Conservation (phyloP, 2,113 vertebrate genomes). For the Orthonyx spaldingii region DNA sequence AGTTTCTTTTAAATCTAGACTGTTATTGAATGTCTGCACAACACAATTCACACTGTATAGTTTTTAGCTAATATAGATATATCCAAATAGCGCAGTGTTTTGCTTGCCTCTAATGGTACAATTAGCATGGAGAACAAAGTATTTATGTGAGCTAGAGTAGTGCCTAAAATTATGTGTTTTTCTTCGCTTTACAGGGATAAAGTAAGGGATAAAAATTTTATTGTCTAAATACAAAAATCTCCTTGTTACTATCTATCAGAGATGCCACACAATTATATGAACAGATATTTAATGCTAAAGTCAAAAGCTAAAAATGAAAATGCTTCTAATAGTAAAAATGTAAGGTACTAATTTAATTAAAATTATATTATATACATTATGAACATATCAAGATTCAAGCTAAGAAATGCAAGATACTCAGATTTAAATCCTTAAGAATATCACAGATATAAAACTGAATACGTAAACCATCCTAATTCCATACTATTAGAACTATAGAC, state of each 20-base stretch:
- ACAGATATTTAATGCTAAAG: background rate
- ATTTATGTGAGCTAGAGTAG: background rate
- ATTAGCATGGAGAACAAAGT: background rate
- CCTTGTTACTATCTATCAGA: background rate
- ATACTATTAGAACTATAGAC: background rate
- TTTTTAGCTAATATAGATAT: background rate
- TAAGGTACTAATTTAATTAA: background rate
- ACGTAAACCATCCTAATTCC: background rate
- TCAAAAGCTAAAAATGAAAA: background rate
- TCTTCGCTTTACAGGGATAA: background rate
- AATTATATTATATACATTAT: background rate
- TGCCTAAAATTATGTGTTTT: background rate
- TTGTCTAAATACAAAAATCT: background rate
- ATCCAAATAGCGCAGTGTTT: background rate
- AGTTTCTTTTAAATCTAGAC: background rate
- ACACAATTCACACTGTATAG: accelerated
- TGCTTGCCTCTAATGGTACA: background rate
- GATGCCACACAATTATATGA: background rate
- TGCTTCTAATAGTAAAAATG: background rate
- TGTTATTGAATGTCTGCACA: background rate
- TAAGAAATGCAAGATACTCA: background rate
- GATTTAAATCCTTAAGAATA: background rate
- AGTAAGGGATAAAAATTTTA: background rate
- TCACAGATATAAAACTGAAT: background rate
- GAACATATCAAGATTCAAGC: background rate